Base-by-base conservation (phyloP, 2,888 invertebrate species). In the Agrochola circellaris region DNA sequence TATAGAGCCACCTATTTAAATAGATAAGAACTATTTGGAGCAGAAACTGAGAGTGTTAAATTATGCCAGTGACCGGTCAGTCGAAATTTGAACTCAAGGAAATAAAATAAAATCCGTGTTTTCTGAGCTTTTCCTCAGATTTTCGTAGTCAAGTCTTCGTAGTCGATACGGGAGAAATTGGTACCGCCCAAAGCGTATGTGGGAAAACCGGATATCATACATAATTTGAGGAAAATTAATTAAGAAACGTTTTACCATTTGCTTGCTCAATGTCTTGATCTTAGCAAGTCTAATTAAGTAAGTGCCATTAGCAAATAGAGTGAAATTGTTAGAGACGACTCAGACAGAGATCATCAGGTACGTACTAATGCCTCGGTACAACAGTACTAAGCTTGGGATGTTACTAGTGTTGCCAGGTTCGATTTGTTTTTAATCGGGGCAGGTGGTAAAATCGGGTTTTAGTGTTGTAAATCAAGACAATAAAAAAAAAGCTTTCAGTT, bases 1-100 rank as follows among this genome's bases (percentile, higher is more conserved):
- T 58, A 26, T 58, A 77, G 34, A 77, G 82, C 66, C 77, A 77
- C 42, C 77, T 81, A 67, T 58, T 56, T 67, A 42, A 38, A 56
- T 70, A 56, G 11, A 42, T 17, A 23, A 17, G 15, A 70, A 70
- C 70, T 82, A 77, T 77, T 77, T 3, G 20, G 30, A 64, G 23
- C 61, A 67, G 82, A 81, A 82, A 81, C 54, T 34, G 80, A 81
- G 82, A 80, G 80, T 82, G 51, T 80, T 48, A 79, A 66, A 51
- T 34, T 26, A 69, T 60, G 75, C 51, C 67, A 65, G 1, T 75
- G 75, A 74, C 66, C 74, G 54, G 38, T 20, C 38, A 66, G 8
- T 60, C 26, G 15, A 73, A 54, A 69, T 77, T 54, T 77, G 77
- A 77, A 78, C 79, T 73, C n/a, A 30, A 48, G 26, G 17, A 56